These are phyloP conservation scores for Anabacerthia variegaticeps DNA, from an alignment of 2,797 vertebrate species.

Conservation along the genomic window DNA sequence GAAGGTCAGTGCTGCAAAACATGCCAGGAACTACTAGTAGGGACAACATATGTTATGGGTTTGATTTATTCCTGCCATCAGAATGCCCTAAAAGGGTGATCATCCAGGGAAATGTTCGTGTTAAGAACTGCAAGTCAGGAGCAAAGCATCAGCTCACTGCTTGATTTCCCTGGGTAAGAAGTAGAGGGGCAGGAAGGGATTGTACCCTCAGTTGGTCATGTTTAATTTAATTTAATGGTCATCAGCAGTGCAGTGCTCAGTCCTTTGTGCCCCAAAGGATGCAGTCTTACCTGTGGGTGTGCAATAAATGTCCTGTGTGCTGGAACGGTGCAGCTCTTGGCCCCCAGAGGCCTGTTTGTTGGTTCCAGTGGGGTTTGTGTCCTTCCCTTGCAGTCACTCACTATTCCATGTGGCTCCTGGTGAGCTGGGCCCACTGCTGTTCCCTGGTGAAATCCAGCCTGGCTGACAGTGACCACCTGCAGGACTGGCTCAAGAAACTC, in stretches of 20 bases:
- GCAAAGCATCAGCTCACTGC: background rate
- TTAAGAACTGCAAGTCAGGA: background rate
- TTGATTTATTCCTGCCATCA: background rate
- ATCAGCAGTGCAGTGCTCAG: background rate
- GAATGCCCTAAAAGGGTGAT: background rate
- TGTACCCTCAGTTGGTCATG: background rate
- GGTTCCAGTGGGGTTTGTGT: background rate
- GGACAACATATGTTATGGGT: background rate
- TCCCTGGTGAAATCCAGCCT: constrained; percentile 96
- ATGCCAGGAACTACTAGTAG: background rate
- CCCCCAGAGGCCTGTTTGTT: background rate
- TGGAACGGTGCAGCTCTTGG: background rate
- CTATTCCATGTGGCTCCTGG: constrained; percentile 99
- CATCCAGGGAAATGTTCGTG: background rate
- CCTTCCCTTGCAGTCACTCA: constrained; percentile 86
- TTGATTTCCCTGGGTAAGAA: background rate
- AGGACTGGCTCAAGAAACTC: constrained; percentile 97
- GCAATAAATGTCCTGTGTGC: background rate
- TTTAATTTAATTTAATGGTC: background rate
- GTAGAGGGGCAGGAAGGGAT: background rate
- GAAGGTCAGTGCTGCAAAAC: constrained; percentile 84
- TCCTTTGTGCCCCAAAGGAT: background rate
- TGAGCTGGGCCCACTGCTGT: constrained; percentile 98
- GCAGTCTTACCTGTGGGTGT: background rate
- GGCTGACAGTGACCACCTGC: constrained; percentile 95